Percentiles rank a stretch among this genome's conserved stretches.
Conservation (phyloP, 2,113 vertebrate genomes). For the Labeo rohita region DNA sequence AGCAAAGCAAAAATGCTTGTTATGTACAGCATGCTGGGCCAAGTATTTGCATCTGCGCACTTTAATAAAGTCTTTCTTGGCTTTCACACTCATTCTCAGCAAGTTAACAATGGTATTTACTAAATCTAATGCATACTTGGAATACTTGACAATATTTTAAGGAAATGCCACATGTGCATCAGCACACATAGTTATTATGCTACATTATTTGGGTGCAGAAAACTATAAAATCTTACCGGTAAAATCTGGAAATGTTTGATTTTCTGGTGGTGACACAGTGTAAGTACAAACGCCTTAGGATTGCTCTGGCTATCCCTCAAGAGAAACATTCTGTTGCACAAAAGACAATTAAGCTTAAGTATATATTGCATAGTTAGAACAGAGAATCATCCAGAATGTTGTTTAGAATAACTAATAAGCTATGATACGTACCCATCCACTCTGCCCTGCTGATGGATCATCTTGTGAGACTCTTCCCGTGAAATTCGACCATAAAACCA, state of each 20-base stretch:
- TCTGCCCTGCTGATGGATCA: constrained; percentile 94
- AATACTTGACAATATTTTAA: not conserved
- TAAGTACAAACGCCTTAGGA: constrained; percentile 97
- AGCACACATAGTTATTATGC: not conserved
- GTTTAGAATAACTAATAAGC: not conserved
- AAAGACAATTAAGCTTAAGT: not conserved
- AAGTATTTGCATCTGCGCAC: not conserved
- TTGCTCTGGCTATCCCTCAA: constrained; percentile 98
- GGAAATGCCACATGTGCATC: not conserved
- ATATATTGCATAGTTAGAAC: not conserved
- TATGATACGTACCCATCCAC: constrained; percentile 86
- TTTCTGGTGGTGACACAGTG: constrained; percentile 98
- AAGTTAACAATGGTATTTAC: not conserved
- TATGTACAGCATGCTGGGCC: not conserved
- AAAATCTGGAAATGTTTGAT: constrained; percentile 99
- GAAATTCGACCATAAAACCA: constrained; percentile 97
- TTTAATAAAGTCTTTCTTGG: not conserved
- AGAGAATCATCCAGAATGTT: not conserved
- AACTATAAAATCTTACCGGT: constrained; percentile 81
- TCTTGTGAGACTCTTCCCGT: constrained; percentile 92
- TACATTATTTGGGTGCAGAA: not conserved
- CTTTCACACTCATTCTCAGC: not conserved
- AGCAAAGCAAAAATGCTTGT: not conserved
- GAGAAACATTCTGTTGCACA: constrained; percentile 85
- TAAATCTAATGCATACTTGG: not conserved